phyloP scores from a whole-genome alignment of 1,140 invertebrate species.

The Pogonus chalceus region DNA sequence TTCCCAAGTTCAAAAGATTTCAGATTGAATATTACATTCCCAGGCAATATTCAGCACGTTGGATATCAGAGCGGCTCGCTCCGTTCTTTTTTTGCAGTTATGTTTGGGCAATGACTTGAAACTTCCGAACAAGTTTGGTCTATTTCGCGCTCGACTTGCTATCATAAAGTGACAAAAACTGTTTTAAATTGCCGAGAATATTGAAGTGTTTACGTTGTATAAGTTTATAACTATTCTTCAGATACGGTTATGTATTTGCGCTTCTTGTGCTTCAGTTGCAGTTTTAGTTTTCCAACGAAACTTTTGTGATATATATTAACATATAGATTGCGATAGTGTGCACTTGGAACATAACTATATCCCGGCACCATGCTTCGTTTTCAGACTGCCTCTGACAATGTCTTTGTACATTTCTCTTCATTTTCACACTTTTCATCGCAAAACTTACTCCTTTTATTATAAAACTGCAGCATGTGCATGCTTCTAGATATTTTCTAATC shows the following conservation, averaged over 20 bases:
- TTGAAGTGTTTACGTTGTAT: conserved; percentile 5
- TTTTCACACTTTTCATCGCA: background rate
- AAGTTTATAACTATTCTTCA: conserved; percentile 2
- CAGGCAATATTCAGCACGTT: too few relatives aligned
- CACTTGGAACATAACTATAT: background rate
- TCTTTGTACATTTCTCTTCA: background rate
- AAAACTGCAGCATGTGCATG: background rate
- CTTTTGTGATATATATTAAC: conserved; percentile 1
- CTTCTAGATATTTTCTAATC: background rate
- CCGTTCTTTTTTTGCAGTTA: background rate
- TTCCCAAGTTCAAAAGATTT: too few relatives aligned
- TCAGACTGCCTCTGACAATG: background rate
- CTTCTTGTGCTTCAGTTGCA: background rate
- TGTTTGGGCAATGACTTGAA: background rate
- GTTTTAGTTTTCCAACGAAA: background rate
- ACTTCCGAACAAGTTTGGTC: background rate
- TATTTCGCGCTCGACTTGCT: conserved; percentile 11
- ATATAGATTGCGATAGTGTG: background rate
- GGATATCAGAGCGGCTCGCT: too few relatives aligned
- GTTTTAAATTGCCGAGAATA: conserved; percentile 8
- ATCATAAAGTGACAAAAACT: conserved; percentile 19
- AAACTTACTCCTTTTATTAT: background rate
- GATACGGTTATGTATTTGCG: conserved; percentile 1
- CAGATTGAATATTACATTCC: too few relatives aligned
- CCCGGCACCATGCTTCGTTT: background rate